Base-by-base conservation (phyloP, 2,888 invertebrate species). In the Hoplodrina ambigua region DNA sequence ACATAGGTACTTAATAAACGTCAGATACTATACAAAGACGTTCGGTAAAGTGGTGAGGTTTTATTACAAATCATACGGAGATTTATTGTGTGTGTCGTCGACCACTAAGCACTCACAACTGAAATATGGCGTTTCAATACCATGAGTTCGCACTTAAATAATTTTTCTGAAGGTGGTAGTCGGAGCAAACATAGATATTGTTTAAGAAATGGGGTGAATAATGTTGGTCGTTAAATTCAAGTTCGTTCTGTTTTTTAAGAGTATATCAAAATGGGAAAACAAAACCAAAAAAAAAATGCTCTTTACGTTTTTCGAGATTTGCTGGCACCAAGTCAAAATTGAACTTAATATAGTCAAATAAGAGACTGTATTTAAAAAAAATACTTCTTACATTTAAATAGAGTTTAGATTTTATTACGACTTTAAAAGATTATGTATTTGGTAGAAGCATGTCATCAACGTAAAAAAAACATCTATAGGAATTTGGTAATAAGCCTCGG, bases 21-120 rank as follows among this genome's bases (percentile, higher is more conserved):
- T 72, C 75, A 62, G 67, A 57, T 72, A 69, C 67, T 68, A 56
- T 75, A 82, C 83, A 77, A 80, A 83, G 73, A 77, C 74, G 73
- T 80, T 86, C 82, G 74, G 82, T 75, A 80, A 79, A 77, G 78
- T 80, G 83, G 85, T 57, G 80, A 85, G 87, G 85, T 85, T 87
- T 90, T 88, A 89, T 89, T 89, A 88, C 88, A 89, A 91, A 89
- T 90, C 88, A 88, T 89, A 88, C 74, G 15, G 75, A 85, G 87
- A 91, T 92, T 91, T 90, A 92, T 87, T 86, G 88, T 84, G 87
- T 86, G 86, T 86, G 89, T 88, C 85, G 75, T 78, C 83, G 85
- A 87, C 85, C 83, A 75, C 84, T 86, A 85, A 86, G 87, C 81
- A 87, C 87, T 84, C 82, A 82, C 81, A 83, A 83, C 82, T 88